Base-by-base conservation (phyloP, 2,888 invertebrate species). In the Chrysolina haemoptera region DNA sequence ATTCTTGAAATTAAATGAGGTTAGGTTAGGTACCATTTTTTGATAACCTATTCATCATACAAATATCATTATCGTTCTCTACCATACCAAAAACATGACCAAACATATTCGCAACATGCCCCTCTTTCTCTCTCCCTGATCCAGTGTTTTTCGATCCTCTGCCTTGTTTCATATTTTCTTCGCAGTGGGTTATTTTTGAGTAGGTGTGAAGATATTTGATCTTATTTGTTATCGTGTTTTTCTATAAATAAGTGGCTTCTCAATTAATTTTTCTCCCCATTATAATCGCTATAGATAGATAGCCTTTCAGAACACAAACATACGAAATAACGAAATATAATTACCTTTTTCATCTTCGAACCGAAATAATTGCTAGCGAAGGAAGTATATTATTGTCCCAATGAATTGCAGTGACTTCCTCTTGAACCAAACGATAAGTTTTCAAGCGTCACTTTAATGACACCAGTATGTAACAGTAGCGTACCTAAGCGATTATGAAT, bases 391-490 rank as follows among this genome's bases (percentile, higher is more conserved):
- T 75, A 79, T 78, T 74, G 77, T 78, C 79, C 78, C 74, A 73
- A 69, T 71, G 81, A 78, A 81, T 78, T 81, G 80, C 81, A 80
- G 74, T 73, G 76, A 80, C 79, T 82, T 82, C 80, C 82, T 81
- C 76, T 80, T 79, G 72, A 75, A 71, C 69, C 73, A 80, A 80
- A 78, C 76, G 77, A 78, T 75, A 73, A 74, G 75, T 76, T 70
- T 76, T 75, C 77, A 80, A 80, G 78, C 79, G 83, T 84, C 35
- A 50, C 48, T 66, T 66, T 22, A 67, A 53, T 35, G 50, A 67
- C 59, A 59, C 35, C 35, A 59, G 59, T 27, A 59, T 59, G 59
- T 59, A 16, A 27, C 59, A 59, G 59, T 59, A 59, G 59, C 59
- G 59, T 59, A 59, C 59, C n/a, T n/a, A n/a, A n/a, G 27, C n/a